Conservation (phyloP, 92 coral and sea anemone species). For the Parazoanthus swiftii region DNA sequence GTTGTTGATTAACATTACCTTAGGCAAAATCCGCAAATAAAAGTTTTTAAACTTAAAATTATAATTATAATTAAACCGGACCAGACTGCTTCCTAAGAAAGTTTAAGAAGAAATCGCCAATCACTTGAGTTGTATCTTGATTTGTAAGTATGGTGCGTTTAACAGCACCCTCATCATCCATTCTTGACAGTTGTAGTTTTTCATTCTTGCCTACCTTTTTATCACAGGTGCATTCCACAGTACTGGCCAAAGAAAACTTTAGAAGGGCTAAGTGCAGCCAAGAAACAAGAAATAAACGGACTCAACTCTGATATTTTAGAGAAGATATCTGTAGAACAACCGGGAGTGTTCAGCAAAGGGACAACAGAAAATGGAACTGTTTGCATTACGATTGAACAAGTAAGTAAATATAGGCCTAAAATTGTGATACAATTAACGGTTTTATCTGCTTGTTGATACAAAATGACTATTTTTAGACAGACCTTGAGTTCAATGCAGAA, state of each 20-base stretch:
- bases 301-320: slow-evolving; percentile 76
- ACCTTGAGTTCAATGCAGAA: too few species aligned
- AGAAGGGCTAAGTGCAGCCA: slow-evolving; percentile 77
- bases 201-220: background rate
- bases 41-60: too few species aligned
- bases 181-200: background rate
- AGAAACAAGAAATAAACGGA: slow-evolving; percentile 85
- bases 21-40: too few species aligned
- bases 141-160: background rate
- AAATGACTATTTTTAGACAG: too few species aligned
- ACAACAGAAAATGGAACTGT: slow-evolving; percentile 75
- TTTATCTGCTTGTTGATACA: too few species aligned
- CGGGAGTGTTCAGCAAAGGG: slow-evolving; percentile 73
- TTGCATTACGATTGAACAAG: slow-evolving; percentile 85
- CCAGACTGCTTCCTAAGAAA: too few species aligned
- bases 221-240: slow-evolving; percentile 83
- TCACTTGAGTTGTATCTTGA: too few species aligned
- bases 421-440: too few species aligned
- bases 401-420: slow-evolving; percentile 28
- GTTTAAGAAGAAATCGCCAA: too few species aligned
- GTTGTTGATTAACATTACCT: too few species aligned
- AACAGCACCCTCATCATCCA: background rate
- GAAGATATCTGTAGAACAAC: slow-evolving; percentile 56
- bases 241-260: slow-evolving; percentile 86
- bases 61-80: too few species aligned